phyloP scores from a whole-genome alignment of 92 coral and sea anemone genomes.

The Desmophyllum pertusum region DNA sequence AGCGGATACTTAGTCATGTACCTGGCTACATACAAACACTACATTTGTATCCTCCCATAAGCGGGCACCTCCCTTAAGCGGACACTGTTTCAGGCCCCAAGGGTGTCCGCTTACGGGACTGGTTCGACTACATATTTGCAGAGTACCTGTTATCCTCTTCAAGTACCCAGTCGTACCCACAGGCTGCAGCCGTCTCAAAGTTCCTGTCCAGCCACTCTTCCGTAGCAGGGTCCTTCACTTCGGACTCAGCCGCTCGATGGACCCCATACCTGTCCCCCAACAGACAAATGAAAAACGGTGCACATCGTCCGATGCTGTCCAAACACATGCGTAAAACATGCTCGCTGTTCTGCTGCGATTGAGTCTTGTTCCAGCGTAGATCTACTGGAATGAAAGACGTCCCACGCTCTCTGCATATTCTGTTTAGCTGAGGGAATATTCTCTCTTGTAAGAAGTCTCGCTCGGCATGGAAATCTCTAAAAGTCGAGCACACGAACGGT shows the following conservation, averaged over 20 bases:
- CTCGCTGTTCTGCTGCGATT: slow-evolving; percentile 68
- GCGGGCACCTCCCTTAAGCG: too few relatives aligned
- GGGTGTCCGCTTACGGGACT: too few relatives aligned
- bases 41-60: too few relatives aligned
- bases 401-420: slow-evolving; percentile 83
- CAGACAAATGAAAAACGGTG: slow-evolving; percentile 94
- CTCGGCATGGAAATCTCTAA: slow-evolving; percentile 84
- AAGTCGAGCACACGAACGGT: slow-evolving; percentile 98
- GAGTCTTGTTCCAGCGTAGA: slow-evolving; percentile 88
- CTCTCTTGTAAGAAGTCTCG: slow-evolving; percentile 76
- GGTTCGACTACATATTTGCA: too few relatives aligned
- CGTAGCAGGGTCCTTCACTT: slow-evolving; percentile 60
- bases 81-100: too few relatives aligned
- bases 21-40: too few relatives aligned
- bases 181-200: slow-evolving; percentile 84
- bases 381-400: slow-evolving; percentile 86
- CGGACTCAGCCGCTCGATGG: slow-evolving; percentile 77
- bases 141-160: slow-evolving; percentile 95
- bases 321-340: slow-evolving; percentile 84
- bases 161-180: slow-evolving; percentile 92
- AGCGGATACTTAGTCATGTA: too few relatives aligned
- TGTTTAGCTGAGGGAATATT: slow-evolving; percentile 83
- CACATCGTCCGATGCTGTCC: slow-evolving; percentile 86
- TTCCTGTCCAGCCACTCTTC: slow-evolving; percentile 85
- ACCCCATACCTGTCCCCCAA: slow-evolving; percentile 94